Evolutionary conservation across 2,888 invertebrate genomes (phyloP).

Genomic region (Norana najaformis): DNA sequence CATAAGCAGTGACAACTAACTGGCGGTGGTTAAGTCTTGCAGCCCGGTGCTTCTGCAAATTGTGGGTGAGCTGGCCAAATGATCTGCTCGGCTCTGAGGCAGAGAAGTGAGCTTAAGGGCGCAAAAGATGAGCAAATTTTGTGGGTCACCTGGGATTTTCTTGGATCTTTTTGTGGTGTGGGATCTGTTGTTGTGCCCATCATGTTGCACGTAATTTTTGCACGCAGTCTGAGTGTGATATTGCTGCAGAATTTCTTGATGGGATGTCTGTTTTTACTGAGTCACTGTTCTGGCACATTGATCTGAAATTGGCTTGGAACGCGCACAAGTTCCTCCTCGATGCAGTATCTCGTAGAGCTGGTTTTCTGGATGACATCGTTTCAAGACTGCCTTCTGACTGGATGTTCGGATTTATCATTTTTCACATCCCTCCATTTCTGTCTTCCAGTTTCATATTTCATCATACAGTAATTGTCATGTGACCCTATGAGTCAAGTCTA

Average conservation of each 20-base stretch:
- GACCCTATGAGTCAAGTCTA: background rate
- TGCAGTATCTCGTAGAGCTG: background rate
- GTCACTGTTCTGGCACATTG: background rate
- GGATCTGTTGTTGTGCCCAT: background rate
- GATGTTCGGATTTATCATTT: background rate
- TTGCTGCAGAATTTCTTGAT: background rate
- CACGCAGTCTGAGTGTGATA: background rate
- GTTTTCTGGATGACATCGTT: background rate
- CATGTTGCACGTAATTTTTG: background rate
- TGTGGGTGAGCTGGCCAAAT: background rate
- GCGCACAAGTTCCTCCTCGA: background rate
- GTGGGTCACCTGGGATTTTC: background rate
- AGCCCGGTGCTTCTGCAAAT: background rate
- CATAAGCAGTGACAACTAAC: slow-evolving; percentile 22
- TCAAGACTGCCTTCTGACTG: background rate
- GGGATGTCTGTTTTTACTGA: background rate
- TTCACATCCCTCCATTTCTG: no score
- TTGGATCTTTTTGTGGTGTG: background rate
- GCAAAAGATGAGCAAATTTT: background rate
- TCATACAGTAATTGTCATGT: background rate
- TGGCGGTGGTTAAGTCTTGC: background rate
- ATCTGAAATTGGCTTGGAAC: background rate
- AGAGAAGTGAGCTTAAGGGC: background rate
- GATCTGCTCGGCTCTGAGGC: background rate
- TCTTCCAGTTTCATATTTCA: no score